A percentile compares a stretch with the other conserved stretches of the same genome.
phyloP scores from a whole-genome alignment of 2,797 vertebrate species.

The Epinephelus coioides region DNA sequence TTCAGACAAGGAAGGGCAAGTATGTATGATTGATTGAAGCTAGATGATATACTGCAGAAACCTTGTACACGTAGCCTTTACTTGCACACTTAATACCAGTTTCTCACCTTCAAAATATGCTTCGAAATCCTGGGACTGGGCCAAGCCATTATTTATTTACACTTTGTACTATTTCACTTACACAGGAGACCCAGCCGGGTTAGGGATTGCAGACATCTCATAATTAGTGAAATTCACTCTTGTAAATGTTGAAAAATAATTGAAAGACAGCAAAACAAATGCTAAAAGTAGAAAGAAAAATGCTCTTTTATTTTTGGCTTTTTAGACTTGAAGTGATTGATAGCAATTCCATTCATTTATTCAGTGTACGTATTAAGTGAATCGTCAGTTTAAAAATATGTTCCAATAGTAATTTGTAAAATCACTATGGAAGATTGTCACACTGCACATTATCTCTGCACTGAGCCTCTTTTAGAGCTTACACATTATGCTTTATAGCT shows the following conservation, averaged over 20 bases:
- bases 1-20: constrained; percentile 24
- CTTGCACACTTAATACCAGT: neutral
- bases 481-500: neutral
- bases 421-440: neutral
- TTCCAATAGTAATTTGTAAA: constrained; percentile 3
- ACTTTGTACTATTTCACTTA: constrained; percentile 14
- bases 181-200: neutral
- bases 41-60: constrained; percentile 12
- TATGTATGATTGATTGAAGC: constrained; percentile 35
- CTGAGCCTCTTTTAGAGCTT: neutral
- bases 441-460: neutral
- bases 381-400: neutral
- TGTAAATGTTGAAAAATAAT: neutral
- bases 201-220: neutral
- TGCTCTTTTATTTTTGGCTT: neutral
- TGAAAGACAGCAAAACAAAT: neutral
- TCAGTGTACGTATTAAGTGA: neutral
- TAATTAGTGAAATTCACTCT: neutral
- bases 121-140: neutral
- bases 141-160: constrained; percentile 33
- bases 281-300: neutral
- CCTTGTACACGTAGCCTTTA: constrained; percentile 14
- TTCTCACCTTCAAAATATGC: constrained; percentile 34
- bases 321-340: neutral
- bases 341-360: neutral